These are phyloP conservation scores for Pteruthius melanotis DNA, from an alignment of 2,113 vertebrate genomes.

Conservation along the genomic window DNA sequence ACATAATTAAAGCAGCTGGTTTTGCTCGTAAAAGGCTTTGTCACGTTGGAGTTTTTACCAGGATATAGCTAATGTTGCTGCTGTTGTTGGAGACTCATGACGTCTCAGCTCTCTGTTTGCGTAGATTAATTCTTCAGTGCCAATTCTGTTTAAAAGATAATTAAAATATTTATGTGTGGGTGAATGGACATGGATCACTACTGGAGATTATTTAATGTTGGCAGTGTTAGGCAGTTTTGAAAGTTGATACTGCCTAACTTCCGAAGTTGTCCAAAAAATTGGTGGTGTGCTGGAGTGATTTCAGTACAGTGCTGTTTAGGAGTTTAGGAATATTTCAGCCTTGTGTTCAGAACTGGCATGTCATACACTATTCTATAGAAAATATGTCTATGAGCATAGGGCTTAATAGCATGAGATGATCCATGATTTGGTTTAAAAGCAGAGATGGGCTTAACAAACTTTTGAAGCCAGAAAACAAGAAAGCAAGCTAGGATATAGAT, in stretches of 20 bases:
- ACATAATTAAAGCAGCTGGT: background rate
- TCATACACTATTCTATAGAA: background rate
- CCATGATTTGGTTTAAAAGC: background rate
- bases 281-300: background rate
- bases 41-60: background rate
- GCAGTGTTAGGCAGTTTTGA: background rate
- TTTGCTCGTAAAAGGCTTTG: background rate
- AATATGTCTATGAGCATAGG: background rate
- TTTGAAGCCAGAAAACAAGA: background rate
- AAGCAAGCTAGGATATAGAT: background rate
- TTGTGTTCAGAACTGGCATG: background rate
- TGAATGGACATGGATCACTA: background rate
- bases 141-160: background rate
- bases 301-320: background rate
- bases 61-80: background rate
- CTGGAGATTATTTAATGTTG: background rate
- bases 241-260: background rate
- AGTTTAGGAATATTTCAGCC: background rate
- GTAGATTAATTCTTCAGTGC: background rate
- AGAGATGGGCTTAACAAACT: background rate
- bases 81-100: background rate
- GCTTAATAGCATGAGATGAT: background rate
- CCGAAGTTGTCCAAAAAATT: background rate
- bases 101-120: background rate
- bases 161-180: background rate